These are phyloP conservation scores for Ochlodes sylvanus DNA, from an alignment of 2,888 invertebrate species.

Conservation along the genomic window DNA sequence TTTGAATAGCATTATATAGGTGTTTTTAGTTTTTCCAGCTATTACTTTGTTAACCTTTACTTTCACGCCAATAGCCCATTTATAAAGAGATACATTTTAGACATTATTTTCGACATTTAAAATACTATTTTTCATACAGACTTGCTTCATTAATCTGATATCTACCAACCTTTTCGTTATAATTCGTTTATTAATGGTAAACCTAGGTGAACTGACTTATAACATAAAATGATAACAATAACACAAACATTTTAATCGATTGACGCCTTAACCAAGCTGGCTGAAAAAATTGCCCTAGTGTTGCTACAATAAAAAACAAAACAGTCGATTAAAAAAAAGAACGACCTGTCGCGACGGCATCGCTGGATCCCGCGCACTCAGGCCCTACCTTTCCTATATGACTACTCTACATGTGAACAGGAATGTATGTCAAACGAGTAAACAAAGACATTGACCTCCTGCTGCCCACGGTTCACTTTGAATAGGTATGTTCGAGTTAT, in stretches of 20 bases:
- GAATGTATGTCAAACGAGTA: conserved; percentile 47
- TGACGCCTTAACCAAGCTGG: not conserved
- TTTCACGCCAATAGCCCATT: too few relatives aligned
- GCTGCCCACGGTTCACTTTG: conserved; percentile 3
- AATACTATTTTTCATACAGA: too few relatives aligned
- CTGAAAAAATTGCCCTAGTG: conserved; percentile 8
- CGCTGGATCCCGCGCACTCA: conserved; percentile 14
- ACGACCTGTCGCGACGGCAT: conserved; percentile 1
- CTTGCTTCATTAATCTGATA: too few relatives aligned
- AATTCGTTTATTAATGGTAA: too few relatives aligned
- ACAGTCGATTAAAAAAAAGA: conserved; percentile 15
- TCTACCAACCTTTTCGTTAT: too few relatives aligned
- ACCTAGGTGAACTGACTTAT: too few relatives aligned
- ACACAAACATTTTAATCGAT: conserved; percentile 4
- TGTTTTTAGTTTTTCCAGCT: too few relatives aligned
- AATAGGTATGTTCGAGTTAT: not conserved
- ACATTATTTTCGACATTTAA: too few relatives aligned
- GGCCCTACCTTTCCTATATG: not conserved
- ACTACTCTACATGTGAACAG: conserved; percentile 11
- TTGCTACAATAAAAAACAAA: conserved; percentile 21
- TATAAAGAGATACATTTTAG: too few relatives aligned
- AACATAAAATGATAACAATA: too few relatives aligned
- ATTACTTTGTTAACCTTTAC: too few relatives aligned
- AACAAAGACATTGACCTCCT: conserved; percentile 46
- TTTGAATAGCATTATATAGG: too few relatives aligned